Evolutionary conservation across 2,797 vertebrate genomes (phyloP).

Genomic region (Columba guinea): DNA sequence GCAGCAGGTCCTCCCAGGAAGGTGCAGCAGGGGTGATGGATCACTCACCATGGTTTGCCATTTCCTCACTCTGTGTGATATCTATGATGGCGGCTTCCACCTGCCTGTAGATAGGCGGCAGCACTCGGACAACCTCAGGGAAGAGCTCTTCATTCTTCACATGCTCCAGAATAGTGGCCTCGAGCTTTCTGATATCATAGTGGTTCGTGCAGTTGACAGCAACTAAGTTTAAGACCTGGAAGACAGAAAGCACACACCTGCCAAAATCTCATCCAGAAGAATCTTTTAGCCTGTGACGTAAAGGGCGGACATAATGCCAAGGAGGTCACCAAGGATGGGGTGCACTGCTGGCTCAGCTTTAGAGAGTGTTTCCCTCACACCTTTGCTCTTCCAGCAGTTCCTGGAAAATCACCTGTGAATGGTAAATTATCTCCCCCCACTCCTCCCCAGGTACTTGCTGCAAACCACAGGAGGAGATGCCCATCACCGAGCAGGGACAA

Average conservation of each 20-base stretch:
- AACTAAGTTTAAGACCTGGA: slow-evolving; percentile 56
- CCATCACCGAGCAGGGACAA: neutral
- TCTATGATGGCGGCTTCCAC: slow-evolving; percentile 73
- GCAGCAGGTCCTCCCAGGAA: neutral
- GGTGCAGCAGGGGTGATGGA: rapidly evolving
- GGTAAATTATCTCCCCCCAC: neutral
- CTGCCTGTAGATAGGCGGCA: slow-evolving; percentile 69
- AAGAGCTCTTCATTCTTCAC: slow-evolving; percentile 70
- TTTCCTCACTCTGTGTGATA: slow-evolving; percentile 23
- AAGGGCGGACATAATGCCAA: neutral
- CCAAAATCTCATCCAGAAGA: neutral
- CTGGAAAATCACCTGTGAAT: neutral
- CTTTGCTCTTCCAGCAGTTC: neutral
- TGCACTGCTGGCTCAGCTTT: neutral
- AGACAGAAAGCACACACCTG: neutral
- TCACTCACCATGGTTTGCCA: slow-evolving; percentile 74
- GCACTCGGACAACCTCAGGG: slow-evolving; percentile 70
- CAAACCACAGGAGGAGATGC: neutral
- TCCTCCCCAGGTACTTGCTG: neutral
- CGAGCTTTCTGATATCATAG: slow-evolving; percentile 58
- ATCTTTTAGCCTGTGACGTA: neutral
- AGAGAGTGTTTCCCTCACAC: neutral
- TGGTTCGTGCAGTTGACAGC: slow-evolving; percentile 62
- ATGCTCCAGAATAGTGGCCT: slow-evolving; percentile 55
- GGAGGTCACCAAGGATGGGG: neutral